These are phyloP conservation scores for Sorex araneus DNA, from an alignment of 2,113 vertebrate genomes.

Conservation along the genomic window DNA sequence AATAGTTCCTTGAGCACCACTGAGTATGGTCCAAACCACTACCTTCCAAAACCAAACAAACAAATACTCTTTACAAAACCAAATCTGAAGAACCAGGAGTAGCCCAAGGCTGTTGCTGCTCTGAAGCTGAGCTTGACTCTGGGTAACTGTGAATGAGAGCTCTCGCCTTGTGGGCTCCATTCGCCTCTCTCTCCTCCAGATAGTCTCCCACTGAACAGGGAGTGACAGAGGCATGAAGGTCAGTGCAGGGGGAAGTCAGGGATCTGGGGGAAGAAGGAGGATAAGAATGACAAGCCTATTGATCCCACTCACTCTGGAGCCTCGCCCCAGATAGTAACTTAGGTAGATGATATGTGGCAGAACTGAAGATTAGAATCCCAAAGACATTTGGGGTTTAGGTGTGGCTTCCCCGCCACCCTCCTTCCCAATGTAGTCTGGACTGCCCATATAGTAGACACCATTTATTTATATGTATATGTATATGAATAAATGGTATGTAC, in stretches of 20 bases:
- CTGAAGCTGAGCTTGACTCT: neutral
- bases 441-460: fast-evolving
- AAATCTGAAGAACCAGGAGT: neutral
- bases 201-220: neutral
- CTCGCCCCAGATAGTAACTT: neutral
- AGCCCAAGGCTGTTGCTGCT: neutral
- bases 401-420: too few relatives aligned
- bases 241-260: neutral
- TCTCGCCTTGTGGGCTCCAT: fast-evolving
- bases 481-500: too few relatives aligned
- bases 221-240: neutral
- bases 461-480: too few relatives aligned
- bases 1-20: too few relatives aligned
- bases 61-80: neutral
- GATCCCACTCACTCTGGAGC: neutral
- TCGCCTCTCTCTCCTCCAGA: neutral
- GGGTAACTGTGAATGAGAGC: neutral
- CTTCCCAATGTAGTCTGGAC: neutral
- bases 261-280: neutral
- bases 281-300: neutral
- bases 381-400: neutral
- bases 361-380: neutral
- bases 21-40: too few relatives aligned
- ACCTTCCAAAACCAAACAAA: too few relatives aligned
- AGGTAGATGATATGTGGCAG: neutral